Evolutionary conservation across 2,888 invertebrate species (phyloP), one percentile per base, ranked within the genome.

Genomic region (Eristalis arbustorum): DNA sequence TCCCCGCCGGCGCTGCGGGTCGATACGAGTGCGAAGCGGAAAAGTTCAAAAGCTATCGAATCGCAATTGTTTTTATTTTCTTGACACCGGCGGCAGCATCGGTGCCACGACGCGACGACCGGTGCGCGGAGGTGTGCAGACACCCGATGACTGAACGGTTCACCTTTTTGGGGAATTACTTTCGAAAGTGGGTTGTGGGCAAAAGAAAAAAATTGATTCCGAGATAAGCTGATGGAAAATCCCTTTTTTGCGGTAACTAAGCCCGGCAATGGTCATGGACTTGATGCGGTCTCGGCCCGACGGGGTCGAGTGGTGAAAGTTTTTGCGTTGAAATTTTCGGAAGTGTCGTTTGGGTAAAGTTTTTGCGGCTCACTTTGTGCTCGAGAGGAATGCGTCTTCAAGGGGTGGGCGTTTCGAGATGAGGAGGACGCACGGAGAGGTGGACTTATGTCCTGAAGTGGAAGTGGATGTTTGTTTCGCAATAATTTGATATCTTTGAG

Each of bases 31-130:
- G 71, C 18, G 66, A 76, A 56, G 66, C 25, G 10, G 49, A 37
- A 66, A 81, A 76, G 49, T 76, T 82, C 71, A 69, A 83, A 83
- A 83, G 78, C 56, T 78, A 83, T 78, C 42, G 59, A 59, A 49
- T 73, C 37, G 40, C 31, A 22, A 59, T 73, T 68, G 23, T 69
- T 64, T 64, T 42, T 81, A 42, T 40, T 57, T 69, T 67, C 11
- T 59, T 71, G 18, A 1, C 13, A 56, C 49, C 49, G 49, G 49
- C 18, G 49, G 49, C 49, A 6, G 8, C 31, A 4, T 4, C 31
- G 10, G 31, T 10, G 31, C 3, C 0, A 31, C 18, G 49, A 49
- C 49, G 42, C n/a, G 49, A 18, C 18, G 8, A 31, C 31, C 31
- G 6, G 49, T n/a, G n/a, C n/a, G n/a, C n/a, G n/a, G n/a, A n/a